phyloP scores from a whole-genome alignment of 2,797 vertebrate species.

The Mormyrus proboscirostris region DNA sequence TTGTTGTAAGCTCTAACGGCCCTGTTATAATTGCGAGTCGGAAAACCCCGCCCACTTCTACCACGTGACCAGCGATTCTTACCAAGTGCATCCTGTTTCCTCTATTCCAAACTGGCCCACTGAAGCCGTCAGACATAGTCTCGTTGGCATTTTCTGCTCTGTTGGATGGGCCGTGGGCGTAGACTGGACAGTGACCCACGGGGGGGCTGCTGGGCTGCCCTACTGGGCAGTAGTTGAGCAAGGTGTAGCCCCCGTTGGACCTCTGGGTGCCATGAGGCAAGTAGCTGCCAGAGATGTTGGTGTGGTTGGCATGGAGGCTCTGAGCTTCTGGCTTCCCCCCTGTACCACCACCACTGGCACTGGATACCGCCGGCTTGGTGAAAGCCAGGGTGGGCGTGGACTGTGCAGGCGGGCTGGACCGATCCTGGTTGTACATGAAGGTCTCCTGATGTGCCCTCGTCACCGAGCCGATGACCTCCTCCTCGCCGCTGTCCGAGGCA shows the following conservation, averaged over 20 bases:
- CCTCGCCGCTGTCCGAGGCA: constrained; percentile 80
- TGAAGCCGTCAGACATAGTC: constrained; percentile 42
- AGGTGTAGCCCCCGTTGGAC: constrained; percentile 50
- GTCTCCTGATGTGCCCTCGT: constrained; percentile 68
- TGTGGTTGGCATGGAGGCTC: constrained; percentile 53
- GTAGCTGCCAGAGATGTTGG: constrained; percentile 27
- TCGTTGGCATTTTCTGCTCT: constrained; percentile 42
- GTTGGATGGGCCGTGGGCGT: constrained; percentile 55
- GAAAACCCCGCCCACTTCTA: neutral
- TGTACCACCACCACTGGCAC: neutral
- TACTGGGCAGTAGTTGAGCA: constrained; percentile 52
- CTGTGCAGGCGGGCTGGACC: constrained; percentile 48
- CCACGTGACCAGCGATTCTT: constrained; percentile 39
- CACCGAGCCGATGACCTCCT: constrained; percentile 69
- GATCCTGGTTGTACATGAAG: constrained; percentile 75
- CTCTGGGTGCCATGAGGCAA: constrained; percentile 36
- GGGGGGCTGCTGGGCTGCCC: constrained; percentile 58
- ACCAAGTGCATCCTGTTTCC: constrained; percentile 81
- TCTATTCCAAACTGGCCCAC: constrained; percentile 54
- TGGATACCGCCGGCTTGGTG: constrained; percentile 35
- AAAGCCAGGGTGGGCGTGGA: constrained; percentile 50
- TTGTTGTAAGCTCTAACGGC: neutral
- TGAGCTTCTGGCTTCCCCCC: constrained; percentile 44
- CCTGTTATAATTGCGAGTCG: neutral
- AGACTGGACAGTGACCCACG: constrained; percentile 56